Conservation (phyloP, 2,797 vertebrate species). For the Spizella passerina region DNA sequence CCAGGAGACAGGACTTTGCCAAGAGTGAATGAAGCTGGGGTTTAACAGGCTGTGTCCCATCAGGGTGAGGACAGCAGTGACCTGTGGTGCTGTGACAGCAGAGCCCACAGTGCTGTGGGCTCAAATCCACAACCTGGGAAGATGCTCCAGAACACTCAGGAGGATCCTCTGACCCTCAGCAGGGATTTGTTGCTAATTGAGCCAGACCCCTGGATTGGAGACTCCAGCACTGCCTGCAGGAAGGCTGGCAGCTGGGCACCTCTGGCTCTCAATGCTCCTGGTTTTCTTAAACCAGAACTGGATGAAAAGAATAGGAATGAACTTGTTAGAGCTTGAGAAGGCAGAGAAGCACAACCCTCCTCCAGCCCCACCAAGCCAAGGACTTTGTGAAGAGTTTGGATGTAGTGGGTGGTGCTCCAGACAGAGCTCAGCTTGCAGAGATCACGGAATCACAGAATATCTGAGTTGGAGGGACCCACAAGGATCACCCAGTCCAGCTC, state of each 20-base stretch:
- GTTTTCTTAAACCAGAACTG: background rate
- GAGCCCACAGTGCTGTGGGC: background rate
- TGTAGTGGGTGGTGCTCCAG: background rate
- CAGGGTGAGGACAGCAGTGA: background rate
- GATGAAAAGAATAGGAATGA: background rate
- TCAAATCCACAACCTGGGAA: background rate
- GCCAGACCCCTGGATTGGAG: background rate
- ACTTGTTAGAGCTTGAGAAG: background rate
- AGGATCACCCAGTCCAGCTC: background rate
- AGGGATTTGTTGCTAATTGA: background rate
- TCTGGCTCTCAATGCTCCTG: fast-evolving
- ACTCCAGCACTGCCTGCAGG: background rate
- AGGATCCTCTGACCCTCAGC: background rate
- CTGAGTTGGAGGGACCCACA: background rate
- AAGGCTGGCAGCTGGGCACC: background rate
- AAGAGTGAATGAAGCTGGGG: fast-evolving
- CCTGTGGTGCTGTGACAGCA: fast-evolving
- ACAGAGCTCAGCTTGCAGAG: background rate
- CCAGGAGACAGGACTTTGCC: background rate
- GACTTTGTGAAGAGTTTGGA: background rate
- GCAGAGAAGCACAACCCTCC: background rate
- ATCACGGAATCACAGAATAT: background rate
- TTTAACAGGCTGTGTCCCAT: background rate
- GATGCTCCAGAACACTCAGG: background rate
- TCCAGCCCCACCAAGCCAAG: background rate